phyloP scores from a whole-genome alignment of 2,113 vertebrate species.

The Arothron firmamentum region DNA sequence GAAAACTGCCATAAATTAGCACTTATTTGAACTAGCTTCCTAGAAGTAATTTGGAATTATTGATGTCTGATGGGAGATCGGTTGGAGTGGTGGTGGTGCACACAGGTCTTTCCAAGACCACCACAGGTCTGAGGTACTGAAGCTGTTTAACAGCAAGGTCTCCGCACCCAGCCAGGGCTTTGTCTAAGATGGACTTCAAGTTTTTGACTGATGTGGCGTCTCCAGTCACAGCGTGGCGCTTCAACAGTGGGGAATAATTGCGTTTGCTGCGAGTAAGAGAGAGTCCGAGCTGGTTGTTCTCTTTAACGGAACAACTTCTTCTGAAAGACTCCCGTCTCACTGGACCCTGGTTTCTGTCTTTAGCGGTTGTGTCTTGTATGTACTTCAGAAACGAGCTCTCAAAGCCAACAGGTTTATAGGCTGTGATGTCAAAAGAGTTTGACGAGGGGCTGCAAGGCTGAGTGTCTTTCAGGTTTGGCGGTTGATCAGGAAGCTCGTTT shows the following conservation, averaged over 20 bases:
- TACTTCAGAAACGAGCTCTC: slow-evolving; percentile 95
- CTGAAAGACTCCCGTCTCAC: slow-evolving; percentile 55
- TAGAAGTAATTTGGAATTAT: slow-evolving; percentile 85
- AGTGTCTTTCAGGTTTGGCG: slow-evolving; percentile 72
- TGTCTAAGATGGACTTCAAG: slow-evolving; percentile 91
- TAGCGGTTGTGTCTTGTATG: slow-evolving; percentile 83
- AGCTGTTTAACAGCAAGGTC: slow-evolving; percentile 98
- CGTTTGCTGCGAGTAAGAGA: slow-evolving; percentile 73
- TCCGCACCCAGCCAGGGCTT: slow-evolving; percentile 91
- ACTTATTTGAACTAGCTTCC: slow-evolving; percentile 76
- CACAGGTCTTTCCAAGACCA: slow-evolving; percentile 91
- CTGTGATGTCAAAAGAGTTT: slow-evolving; percentile 82
- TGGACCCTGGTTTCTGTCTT: slow-evolving; percentile 70
- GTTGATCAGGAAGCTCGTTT: slow-evolving; percentile 77
- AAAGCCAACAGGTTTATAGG: slow-evolving; percentile 92
- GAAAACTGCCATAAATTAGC: slow-evolving; percentile 35
- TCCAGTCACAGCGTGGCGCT: slow-evolving; percentile 67
- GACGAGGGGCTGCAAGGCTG: slow-evolving; percentile 50
- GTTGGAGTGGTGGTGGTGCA: slow-evolving; percentile 78
- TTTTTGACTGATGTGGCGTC: slow-evolving; percentile 84
- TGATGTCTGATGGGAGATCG: slow-evolving; percentile 83
- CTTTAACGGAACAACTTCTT: slow-evolving; percentile 73
- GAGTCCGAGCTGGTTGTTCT: slow-evolving; percentile 75
- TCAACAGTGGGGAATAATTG: slow-evolving; percentile 74
- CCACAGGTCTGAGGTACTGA: slow-evolving; percentile 95